Conservation (phyloP, 2,888 invertebrate genomes). For the Cepaea hortensis region DNA sequence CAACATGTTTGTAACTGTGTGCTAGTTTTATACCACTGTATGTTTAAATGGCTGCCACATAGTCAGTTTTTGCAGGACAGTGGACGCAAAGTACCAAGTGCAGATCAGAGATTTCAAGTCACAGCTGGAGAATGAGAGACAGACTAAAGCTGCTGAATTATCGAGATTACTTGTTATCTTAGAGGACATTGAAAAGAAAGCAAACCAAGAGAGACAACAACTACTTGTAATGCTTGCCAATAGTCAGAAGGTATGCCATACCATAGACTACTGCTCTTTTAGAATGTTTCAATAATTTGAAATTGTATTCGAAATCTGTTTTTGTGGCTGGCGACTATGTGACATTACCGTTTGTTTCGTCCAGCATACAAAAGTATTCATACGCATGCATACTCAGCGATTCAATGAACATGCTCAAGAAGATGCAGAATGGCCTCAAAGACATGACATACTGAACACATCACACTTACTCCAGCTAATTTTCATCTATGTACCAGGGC, state of each 20-base stretch:
- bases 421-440: no score
- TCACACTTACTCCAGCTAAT: no score
- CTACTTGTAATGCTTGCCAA: conserved; percentile 82
- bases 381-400: no score
- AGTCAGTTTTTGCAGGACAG: conserved; percentile 76
- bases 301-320: conserved; percentile 4
- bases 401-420: no score
- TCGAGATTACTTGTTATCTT: conserved; percentile 76
- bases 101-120: conserved; percentile 84
- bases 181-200: conserved; percentile 80
- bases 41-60: no score
- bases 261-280: neutral
- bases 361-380: no score
- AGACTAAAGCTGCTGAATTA: conserved; percentile 81
- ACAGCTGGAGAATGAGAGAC: conserved; percentile 85
- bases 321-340: no score
- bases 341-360: no score
- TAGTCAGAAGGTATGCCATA: conserved; percentile 77
- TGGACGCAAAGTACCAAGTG: conserved; percentile 87
- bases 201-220: conserved; percentile 80
- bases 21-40: no score
- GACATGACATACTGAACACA: no score
- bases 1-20: no score
- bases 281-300: neutral
- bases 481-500: no score